Conservation (phyloP, 2,113 vertebrate genomes). For the Pterocles orientalis region DNA sequence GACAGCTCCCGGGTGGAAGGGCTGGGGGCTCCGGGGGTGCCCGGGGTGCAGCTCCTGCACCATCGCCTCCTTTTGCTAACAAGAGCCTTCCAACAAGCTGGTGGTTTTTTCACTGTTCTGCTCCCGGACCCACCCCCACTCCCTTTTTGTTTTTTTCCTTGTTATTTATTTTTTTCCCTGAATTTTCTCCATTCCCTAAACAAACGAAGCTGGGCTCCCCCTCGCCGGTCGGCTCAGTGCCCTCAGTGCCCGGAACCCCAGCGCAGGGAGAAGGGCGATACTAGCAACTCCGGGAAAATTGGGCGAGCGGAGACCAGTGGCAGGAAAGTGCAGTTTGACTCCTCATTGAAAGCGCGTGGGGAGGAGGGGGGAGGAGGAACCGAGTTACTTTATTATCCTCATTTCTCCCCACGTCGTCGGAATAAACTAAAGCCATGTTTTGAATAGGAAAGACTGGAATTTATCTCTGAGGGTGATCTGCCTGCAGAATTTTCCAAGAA, state of each 20-base stretch:
- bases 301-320: neutral
- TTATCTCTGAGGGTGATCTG: conserved; percentile 1
- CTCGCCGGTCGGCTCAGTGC: neutral
- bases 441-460: conserved; percentile 30
- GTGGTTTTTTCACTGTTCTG: neutral
- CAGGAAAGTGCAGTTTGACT: neutral
- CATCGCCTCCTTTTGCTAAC: neutral
- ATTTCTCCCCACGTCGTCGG: conserved; percentile 12
- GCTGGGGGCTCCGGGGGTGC: neutral
- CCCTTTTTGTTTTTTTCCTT: neutral
- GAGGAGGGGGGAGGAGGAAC: conserved; percentile 53
- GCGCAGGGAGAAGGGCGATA: neutral
- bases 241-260: neutral
- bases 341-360: neutral
- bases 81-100: neutral
- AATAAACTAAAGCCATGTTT: conserved; percentile 8
- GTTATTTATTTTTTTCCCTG: neutral
- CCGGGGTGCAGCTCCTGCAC: neutral
- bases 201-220: neutral
- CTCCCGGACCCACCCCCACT: accelerated
- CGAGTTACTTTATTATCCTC: conserved; percentile 23
- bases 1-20: conserved; percentile 20
- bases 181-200: neutral
- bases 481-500: conserved; percentile 18
- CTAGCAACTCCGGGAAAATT: neutral